Evolutionary conservation across 2,113 vertebrate species (phyloP), one percentile per base, ranked within the genome.

Genomic region (Hemiscyllium ocellatum): DNA sequence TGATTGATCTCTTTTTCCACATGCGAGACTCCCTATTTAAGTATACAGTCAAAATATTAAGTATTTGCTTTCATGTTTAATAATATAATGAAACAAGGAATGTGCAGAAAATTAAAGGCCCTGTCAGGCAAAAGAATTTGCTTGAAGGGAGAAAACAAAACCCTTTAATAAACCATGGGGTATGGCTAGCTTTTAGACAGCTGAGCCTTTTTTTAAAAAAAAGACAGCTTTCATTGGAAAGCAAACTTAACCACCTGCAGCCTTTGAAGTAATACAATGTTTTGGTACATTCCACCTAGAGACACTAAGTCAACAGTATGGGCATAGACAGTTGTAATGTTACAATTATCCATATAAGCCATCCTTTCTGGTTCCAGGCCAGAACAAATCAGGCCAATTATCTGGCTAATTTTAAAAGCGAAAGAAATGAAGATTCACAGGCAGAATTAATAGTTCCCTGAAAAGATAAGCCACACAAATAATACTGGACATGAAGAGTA

Each of bases 31-130:
- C 29, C 29, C 87, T 61, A 6, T 65, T 89, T 89, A 90, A 37
- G 33, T 65, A 65, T n/a, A 1, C 13, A 65, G 33, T 33, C 56
- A 2, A 89, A 80, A 80, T 50, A 89, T 91, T 91, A 91, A 65
- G 61, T 65, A 91, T 91, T 91, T 91, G 56, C 29, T 91, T 91
- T 91, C 33, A 91, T 65, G 89, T 91, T 91, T 91, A 91, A 66
- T 91, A 66, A 65, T n/a, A 87, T 33, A 93, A 37, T 7, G 8
- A 65, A 20, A n/a, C 4, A 42, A 66, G 61, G 89, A 66, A 93
- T 93, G 89, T 65, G 37, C 33, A 22, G 33, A 20, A 93, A 66
- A 93, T 93, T 66, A 93, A 93, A 93, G 56, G n/a, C 89, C 22
- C 26, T n/a, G 13, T 17, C 52, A 33, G 1, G 52, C 50, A 29